Evolutionary conservation across 2,797 vertebrate species (phyloP).

Genomic region (Spea hammondii): DNA sequence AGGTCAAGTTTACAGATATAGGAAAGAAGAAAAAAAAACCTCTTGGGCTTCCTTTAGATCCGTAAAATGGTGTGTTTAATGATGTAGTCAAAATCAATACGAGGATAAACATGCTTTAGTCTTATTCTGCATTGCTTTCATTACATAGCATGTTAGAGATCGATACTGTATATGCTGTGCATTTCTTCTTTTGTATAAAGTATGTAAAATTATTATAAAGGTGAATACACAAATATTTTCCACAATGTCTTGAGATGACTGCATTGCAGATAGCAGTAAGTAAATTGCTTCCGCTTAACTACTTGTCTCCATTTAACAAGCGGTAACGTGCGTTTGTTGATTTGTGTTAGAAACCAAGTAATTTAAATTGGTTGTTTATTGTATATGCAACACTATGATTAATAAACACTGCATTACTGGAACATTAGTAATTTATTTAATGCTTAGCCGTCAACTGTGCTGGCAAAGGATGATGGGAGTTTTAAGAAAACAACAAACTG

Average conservation of each 20-base stretch:
- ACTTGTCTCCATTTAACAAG: conserved; percentile 47
- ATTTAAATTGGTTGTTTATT: too few species aligned
- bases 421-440: too few species aligned
- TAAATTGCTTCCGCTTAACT: conserved; percentile 42
- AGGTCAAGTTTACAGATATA: conserved; percentile 27
- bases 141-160: background rate
- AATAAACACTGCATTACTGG: too few species aligned
- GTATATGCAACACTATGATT: too few species aligned
- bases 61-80: conserved; percentile 28
- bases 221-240: conserved; percentile 33
- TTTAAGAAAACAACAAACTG: too few species aligned
- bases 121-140: conserved; percentile 11
- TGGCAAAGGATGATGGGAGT: too few species aligned
- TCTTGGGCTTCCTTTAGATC: background rate
- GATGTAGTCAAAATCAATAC: conserved; percentile 31
- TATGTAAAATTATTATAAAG: conserved; percentile 31
- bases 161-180: conserved; percentile 6
- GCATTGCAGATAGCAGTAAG: conserved; percentile 48
- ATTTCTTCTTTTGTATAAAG: conserved; percentile 2
- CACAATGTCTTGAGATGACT: conserved; percentile 40
- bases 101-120: background rate
- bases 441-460: too few species aligned
- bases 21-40: conserved; percentile 13
- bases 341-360: background rate
- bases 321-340: conserved; percentile 17